Evolutionary conservation across 2,113 vertebrate genomes (phyloP).

Genomic region (Lophotis ruficrista): DNA sequence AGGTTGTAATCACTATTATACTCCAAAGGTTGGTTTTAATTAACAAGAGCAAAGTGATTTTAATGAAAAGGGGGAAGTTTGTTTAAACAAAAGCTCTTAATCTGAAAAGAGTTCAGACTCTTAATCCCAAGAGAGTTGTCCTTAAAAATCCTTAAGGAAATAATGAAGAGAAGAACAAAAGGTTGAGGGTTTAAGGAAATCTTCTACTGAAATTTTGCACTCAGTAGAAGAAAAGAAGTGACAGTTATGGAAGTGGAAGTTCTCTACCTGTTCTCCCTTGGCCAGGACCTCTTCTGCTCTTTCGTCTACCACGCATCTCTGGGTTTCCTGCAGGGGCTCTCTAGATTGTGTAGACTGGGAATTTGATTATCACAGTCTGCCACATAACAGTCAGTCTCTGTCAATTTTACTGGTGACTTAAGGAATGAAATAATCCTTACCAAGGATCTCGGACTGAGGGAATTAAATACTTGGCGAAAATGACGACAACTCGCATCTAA

Average conservation of each 20-base stretch:
- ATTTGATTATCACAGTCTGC: not conserved
- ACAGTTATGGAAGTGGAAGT: not conserved
- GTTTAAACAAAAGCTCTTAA: conserved; percentile 39
- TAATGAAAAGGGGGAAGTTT: conserved; percentile 14
- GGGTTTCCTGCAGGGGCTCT: not conserved
- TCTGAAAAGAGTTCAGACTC: not conserved
- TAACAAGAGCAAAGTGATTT: conserved; percentile 38
- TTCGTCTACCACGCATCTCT: not conserved
- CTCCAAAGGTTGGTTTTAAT: conserved; percentile 47
- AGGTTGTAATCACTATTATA: conserved; percentile 28
- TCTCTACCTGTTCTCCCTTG: not conserved
- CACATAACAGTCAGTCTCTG: not conserved
- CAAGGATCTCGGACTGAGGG: not conserved
- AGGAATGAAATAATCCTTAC: not conserved
- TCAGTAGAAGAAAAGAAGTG: not conserved
- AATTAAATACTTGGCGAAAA: not conserved
- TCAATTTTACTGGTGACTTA: not conserved
- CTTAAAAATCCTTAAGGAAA: conserved; percentile 1
- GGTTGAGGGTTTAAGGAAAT: not conserved
- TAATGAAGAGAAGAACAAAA: not conserved
- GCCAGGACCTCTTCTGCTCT: not conserved
- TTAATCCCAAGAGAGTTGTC: not conserved
- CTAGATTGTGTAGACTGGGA: not conserved
- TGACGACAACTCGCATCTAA: not conserved
- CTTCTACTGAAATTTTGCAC: not conserved